Percentiles rank a stretch among this genome's conserved stretches.
Evolutionary conservation across 1,140 invertebrate genomes (phyloP).

Genomic region (Leptoteleia sp.): DNA sequence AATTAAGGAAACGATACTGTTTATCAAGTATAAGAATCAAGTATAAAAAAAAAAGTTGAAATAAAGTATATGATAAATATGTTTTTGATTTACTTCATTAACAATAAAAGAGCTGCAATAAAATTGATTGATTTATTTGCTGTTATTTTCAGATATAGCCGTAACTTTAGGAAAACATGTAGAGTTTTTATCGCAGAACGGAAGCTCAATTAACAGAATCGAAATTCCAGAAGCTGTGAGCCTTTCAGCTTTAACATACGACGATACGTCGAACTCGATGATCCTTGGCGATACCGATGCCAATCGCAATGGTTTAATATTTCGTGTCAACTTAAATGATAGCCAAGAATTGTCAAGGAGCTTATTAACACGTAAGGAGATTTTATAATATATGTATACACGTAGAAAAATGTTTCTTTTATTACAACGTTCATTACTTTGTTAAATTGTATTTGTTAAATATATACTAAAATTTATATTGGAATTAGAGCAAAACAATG

Average conservation of each 20-base stretch:
- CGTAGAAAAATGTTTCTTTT: too few species aligned
- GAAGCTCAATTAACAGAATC: slow-evolving; percentile 79
- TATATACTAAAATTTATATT: too few species aligned
- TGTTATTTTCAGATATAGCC: slow-evolving; percentile 84
- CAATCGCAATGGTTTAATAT: slow-evolving; percentile 84
- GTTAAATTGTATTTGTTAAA: too few species aligned
- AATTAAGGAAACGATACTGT: too few species aligned
- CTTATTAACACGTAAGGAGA: slow-evolving; percentile 71
- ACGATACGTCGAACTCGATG: slow-evolving; percentile 84
- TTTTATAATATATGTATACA: too few species aligned
- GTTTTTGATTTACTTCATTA: not conserved
- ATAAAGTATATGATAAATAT: too few species aligned
- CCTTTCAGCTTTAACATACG: slow-evolving; percentile 85
- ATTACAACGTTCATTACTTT: too few species aligned
- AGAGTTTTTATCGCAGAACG: slow-evolving; percentile 83
- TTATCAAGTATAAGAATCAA: too few species aligned
- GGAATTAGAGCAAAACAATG: too few species aligned
- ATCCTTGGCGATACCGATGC: slow-evolving; percentile 85
- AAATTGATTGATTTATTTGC: slow-evolving; percentile 70
- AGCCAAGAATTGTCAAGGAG: slow-evolving; percentile 66
- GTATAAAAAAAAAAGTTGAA: too few species aligned
- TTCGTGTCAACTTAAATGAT: slow-evolving; percentile 81
- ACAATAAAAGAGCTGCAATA: too few species aligned
- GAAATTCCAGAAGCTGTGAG: slow-evolving; percentile 74
- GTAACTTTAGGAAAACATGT: slow-evolving; percentile 84